A percentile compares a stretch with the other conserved stretches of the same genome.
phyloP scores from a whole-genome alignment of 1,140 invertebrate genomes.

The Neodiprion lecontei region DNA sequence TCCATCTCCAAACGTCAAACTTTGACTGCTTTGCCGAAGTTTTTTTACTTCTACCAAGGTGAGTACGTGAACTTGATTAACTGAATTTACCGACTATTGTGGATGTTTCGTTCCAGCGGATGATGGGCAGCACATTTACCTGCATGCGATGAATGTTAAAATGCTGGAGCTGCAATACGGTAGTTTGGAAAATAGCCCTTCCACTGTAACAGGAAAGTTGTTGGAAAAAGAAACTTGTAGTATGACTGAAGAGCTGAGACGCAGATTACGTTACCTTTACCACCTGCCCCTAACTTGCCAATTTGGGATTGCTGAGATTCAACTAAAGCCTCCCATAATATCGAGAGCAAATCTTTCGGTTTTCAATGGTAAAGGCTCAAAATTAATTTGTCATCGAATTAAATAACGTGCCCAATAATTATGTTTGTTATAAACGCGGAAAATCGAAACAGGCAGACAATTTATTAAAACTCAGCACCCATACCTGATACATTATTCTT shows the following conservation, averaged over 20 bases:
- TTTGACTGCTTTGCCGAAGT: constrained; percentile 59
- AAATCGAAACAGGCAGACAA: constrained; percentile 11
- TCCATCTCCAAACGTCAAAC: constrained; percentile 23
- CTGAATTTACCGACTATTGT: constrained; percentile 9
- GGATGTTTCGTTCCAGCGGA: constrained; percentile 65
- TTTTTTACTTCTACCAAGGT: constrained; percentile 91
- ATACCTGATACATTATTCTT: constrained; percentile 26
- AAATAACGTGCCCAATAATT: constrained; percentile 23
- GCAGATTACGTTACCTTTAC: constrained; percentile 80
- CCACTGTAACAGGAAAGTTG: constrained; percentile 74
- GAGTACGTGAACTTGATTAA: constrained; percentile 29
- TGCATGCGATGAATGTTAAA: constrained; percentile 89
- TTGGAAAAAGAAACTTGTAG: constrained; percentile 85
- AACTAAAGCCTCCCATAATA: constrained; percentile 76
- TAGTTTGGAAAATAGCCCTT: constrained; percentile 78
- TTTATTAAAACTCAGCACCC: neutral
- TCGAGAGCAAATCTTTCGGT: constrained; percentile 68
- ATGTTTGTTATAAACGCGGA: neutral
- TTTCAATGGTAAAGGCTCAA: constrained; percentile 24
- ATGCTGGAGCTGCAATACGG: constrained; percentile 90
- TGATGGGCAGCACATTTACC: constrained; percentile 92
- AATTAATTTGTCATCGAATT: constrained; percentile 24
- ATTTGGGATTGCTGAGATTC: constrained; percentile 89
- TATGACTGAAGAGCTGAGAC: constrained; percentile 81
- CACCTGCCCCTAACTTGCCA: constrained; percentile 91